Percentiles rank a stretch among this genome's conserved stretches.
Conservation (phyloP, 2,797 vertebrate species). For the Somateria mollissima region DNA sequence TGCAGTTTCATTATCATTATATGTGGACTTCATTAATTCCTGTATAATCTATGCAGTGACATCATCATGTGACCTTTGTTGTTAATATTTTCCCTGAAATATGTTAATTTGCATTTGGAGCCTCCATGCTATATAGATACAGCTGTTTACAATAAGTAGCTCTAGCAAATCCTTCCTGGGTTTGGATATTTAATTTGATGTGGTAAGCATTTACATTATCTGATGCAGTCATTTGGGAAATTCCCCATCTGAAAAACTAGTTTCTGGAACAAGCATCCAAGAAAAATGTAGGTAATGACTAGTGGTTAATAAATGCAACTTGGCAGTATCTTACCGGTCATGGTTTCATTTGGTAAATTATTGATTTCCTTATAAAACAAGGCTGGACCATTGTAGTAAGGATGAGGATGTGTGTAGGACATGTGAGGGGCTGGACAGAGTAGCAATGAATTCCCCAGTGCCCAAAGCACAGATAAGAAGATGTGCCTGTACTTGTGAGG, state of each 20-base stretch:
- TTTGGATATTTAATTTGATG: background rate
- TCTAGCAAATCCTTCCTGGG: background rate
- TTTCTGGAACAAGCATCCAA: background rate
- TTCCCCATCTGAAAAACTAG: background rate
- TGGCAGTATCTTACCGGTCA: background rate
- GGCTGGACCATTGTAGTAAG: rapidly evolving
- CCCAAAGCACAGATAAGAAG: background rate
- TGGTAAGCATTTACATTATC: background rate
- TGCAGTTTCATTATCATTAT: background rate
- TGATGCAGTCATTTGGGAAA: background rate
- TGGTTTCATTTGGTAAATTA: background rate
- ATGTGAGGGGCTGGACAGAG: background rate
- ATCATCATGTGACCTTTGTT: background rate
- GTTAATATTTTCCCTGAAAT: background rate
- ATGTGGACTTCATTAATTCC: background rate
- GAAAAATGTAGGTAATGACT: background rate
- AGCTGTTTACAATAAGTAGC: background rate
- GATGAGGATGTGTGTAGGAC: background rate
- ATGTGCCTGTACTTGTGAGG: background rate
- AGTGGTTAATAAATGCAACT: background rate
- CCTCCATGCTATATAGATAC: background rate
- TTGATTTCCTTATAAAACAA: background rate
- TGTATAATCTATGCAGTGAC: background rate
- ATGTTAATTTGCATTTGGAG: background rate
- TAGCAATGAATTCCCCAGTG: background rate